phyloP scores from a whole-genome alignment of 1,140 invertebrate species.

The Drosophila neocordata region DNA sequence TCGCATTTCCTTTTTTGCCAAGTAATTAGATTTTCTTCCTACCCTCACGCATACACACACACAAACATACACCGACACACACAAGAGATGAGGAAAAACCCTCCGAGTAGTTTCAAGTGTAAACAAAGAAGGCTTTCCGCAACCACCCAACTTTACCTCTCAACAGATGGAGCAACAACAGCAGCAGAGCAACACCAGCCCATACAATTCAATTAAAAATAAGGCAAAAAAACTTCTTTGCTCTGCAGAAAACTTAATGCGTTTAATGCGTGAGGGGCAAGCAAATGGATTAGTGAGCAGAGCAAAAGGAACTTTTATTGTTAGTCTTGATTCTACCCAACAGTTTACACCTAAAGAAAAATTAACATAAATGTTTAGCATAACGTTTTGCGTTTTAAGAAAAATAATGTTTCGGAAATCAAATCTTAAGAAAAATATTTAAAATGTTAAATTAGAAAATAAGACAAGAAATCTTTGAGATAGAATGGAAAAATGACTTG shows the following conservation, averaged over 20 bases:
- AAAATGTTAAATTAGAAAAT: too few species aligned
- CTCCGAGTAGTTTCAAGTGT: conserved; percentile 63
- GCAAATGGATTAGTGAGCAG: conserved; percentile 67
- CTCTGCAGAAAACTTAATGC: conserved; percentile 63
- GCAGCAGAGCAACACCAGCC: conserved; percentile 34
- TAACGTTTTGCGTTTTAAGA: neutral
- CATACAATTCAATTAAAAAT: conserved; percentile 79
- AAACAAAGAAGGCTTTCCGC: conserved; percentile 59
- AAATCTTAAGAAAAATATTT: too few species aligned
- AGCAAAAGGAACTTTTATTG: conserved; percentile 34
- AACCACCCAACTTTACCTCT: conserved; percentile 1
- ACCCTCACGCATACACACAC: conserved; percentile 49
- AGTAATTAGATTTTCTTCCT: conserved; percentile 75
- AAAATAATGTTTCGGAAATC: too few species aligned
- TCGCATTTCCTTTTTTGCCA: conserved; percentile 32
- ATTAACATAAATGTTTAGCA: neutral
- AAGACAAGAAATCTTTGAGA: too few species aligned
- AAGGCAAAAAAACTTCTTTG: conserved; percentile 24
- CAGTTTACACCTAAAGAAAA: conserved; percentile 4
- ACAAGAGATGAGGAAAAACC: conserved; percentile 49
- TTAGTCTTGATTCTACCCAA: neutral
- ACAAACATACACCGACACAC: conserved; percentile 23
- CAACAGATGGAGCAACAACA: conserved; percentile 13
- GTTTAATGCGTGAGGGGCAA: conserved; percentile 77
- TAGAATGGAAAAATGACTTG: too few species aligned